Evolutionary conservation across 30 jellyfish, hydroid and myxozoan genomes (phyloP).

Genomic region (Cassiopea xamachana): DNA sequence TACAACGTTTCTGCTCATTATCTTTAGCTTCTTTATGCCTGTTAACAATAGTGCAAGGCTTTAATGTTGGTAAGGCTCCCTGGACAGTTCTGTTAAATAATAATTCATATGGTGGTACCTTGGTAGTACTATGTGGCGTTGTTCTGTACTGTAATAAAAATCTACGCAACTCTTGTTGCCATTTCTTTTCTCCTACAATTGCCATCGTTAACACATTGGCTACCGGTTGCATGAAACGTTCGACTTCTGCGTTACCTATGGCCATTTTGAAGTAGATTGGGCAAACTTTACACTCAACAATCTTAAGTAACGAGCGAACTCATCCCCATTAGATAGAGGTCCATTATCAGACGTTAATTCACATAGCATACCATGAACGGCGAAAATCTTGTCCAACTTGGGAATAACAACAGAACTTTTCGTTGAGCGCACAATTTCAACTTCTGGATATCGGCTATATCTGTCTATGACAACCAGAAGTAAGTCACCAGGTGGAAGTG

Average conservation of each 20-base stretch:
- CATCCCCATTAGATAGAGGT: slow-evolving; percentile 72
- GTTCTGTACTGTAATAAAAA: slow-evolving; percentile 39
- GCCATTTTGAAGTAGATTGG: slow-evolving; percentile 49
- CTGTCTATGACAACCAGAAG: slow-evolving; percentile 60
- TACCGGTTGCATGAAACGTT: slow-evolving; percentile 54
- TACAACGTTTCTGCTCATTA: slow-evolving; percentile 35
- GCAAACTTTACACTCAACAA: slow-evolving; percentile 21
- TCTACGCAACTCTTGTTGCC: slow-evolving; percentile 68
- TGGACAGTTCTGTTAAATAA: slow-evolving; percentile 61
- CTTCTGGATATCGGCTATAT: slow-evolving; percentile 61
- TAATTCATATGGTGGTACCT: slow-evolving; percentile 30
- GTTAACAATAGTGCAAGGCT: slow-evolving; percentile 23
- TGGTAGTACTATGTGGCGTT: neutral
- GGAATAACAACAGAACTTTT: too few species aligned
- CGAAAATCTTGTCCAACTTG: too few species aligned
- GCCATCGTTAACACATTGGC: slow-evolving; percentile 49
- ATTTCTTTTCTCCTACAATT: slow-evolving; percentile 40
- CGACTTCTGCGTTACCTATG: slow-evolving; percentile 60
- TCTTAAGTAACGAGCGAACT: slow-evolving; percentile 48
- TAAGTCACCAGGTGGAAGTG: slow-evolving; percentile 62
- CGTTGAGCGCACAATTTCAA: too few species aligned
- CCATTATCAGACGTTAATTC: slow-evolving; percentile 57
- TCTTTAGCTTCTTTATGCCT: slow-evolving; percentile 44
- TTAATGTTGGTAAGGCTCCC: slow-evolving; percentile 40
- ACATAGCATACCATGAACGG: slow-evolving; percentile 32